Base-by-base conservation (phyloP, 1,140 invertebrate genomes). In the Drosophila biarmipes region DNA sequence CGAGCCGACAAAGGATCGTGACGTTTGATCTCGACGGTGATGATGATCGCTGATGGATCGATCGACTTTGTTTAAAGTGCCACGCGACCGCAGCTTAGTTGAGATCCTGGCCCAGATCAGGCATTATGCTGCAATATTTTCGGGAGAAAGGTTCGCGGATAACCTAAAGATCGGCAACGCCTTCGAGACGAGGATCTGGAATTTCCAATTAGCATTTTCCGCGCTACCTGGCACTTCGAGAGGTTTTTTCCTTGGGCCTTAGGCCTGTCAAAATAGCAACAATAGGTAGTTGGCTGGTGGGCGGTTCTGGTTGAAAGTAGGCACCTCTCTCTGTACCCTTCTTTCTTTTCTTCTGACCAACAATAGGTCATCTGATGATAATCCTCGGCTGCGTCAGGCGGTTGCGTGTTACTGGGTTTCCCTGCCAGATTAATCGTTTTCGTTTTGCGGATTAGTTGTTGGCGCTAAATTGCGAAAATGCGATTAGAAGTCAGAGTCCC, bases 401-500 rank as follows among this genome's bases (percentile, higher is more conserved):
- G 45, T 73, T 73, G 63, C 57, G 56, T 64, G 58, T 73, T 67
- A 52, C 56, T 54, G 27, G 31, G 42, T 56, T 49, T 66, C 46
- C 46, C 48, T 35, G 19, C 48, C 57, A 89, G 84, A 89, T 89
- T 82, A 87, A 87, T 87, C 75, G 84, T 87, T 87, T 87, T 87
- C 78, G 78, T 82, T 72, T 73, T 79, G 84, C 84, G 84, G 84
- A 82, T 87, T 87, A 87, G 58, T 21, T 46, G 84, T 87, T 82
- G 84, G 82, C 82, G 82, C 82, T 87, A 87, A 87, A 87, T 87
- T 87, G 82, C 82, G 79, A 87, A 87, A 87, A 87, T 89, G 66
- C 71, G 82, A 87, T 87, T 87, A 89, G 73, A 38, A 54, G 52
- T 56, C 48, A n/a, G 31, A 27, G 14, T 38, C 24, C 11, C 19